Evolutionary conservation across 2,888 invertebrate genomes (phyloP).

Genomic region (Argyresthia albistria): DNA sequence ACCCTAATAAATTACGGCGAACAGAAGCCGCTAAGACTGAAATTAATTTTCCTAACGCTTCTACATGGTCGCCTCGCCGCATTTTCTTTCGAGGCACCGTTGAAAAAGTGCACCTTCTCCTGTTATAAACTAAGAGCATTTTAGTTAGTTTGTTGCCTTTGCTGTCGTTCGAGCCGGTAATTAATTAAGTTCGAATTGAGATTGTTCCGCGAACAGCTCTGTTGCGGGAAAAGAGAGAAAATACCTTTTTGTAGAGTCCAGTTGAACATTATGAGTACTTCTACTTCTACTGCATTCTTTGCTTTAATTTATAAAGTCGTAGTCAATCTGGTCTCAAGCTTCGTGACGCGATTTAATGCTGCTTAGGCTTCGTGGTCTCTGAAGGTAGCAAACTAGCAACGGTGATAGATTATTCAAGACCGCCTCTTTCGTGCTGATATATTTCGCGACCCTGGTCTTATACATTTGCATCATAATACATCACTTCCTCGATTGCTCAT

Average conservation of each 20-base stretch:
- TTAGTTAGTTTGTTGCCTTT: slow-evolving; percentile 16
- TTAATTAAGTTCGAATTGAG: slow-evolving; percentile 49
- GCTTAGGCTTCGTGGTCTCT: background rate
- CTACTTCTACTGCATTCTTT: slow-evolving; percentile 27
- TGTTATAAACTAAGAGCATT: slow-evolving; percentile 20
- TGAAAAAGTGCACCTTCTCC: slow-evolving; percentile 18
- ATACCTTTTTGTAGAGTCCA: slow-evolving; percentile 27
- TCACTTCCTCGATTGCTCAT: slow-evolving; percentile 24
- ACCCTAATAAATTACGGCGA: slow-evolving; percentile 25
- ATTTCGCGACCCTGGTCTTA: slow-evolving; percentile 14
- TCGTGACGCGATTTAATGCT: background rate
- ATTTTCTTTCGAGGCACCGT: background rate
- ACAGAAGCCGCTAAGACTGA: slow-evolving; percentile 21
- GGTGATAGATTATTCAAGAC: background rate
- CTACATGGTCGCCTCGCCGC: slow-evolving; percentile 9
- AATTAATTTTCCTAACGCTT: slow-evolving; percentile 28
- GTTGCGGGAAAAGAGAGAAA: slow-evolving; percentile 40
- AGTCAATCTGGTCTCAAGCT: background rate
- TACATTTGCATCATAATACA: slow-evolving; percentile 22
- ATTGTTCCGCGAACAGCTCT: slow-evolving; percentile 39
- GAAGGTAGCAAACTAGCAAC: background rate
- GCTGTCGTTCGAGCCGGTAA: slow-evolving; percentile 25
- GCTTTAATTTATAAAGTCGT: background rate
- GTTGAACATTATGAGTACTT: slow-evolving; percentile 20
- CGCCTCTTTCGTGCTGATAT: slow-evolving; percentile 1